phyloP scores from a whole-genome alignment of 2,113 vertebrate species.

The Cyphomyrus plagiostoma region DNA sequence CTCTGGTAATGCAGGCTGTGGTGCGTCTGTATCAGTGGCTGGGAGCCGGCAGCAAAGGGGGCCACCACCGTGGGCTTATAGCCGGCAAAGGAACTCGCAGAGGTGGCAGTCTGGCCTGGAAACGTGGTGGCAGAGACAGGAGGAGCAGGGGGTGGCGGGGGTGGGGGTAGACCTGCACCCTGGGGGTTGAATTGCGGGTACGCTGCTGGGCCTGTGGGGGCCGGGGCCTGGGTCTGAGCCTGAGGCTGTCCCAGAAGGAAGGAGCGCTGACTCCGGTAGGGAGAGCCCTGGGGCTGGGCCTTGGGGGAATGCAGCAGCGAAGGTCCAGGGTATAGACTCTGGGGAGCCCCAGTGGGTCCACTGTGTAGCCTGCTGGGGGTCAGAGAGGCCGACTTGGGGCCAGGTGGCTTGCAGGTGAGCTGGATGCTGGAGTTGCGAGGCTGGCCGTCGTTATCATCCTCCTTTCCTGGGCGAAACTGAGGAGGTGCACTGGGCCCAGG shows the following conservation, averaged over 20 bases:
- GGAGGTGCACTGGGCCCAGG: conserved; percentile 38
- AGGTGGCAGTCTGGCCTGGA: conserved; percentile 41
- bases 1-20: conserved; percentile 61
- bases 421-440: conserved; percentile 47
- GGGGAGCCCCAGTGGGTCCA: conserved; percentile 22
- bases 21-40: conserved; percentile 57
- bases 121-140: conserved; percentile 46
- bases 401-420: conserved; percentile 39
- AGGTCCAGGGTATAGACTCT: conserved; percentile 43
- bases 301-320: conserved; percentile 62
- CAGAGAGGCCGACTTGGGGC: conserved; percentile 42
- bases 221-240: conserved; percentile 44
- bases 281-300: conserved; percentile 56
- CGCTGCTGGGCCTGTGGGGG: conserved; percentile 33
- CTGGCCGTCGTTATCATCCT: conserved; percentile 55
- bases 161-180: conserved; percentile 46
- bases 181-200: conserved; percentile 57
- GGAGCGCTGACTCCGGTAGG: conserved; percentile 59
- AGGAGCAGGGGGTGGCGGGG: conserved; percentile 57
- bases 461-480: conserved; percentile 47
- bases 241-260: conserved; percentile 53
- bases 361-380: conserved; percentile 58
- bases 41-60: conserved; percentile 50
- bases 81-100: conserved; percentile 43
- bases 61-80: conserved; percentile 48